Percentiles rank a stretch among this genome's conserved stretches.
phyloP scores from a whole-genome alignment of 2,113 vertebrate species.

The Bubalus kerabau region DNA sequence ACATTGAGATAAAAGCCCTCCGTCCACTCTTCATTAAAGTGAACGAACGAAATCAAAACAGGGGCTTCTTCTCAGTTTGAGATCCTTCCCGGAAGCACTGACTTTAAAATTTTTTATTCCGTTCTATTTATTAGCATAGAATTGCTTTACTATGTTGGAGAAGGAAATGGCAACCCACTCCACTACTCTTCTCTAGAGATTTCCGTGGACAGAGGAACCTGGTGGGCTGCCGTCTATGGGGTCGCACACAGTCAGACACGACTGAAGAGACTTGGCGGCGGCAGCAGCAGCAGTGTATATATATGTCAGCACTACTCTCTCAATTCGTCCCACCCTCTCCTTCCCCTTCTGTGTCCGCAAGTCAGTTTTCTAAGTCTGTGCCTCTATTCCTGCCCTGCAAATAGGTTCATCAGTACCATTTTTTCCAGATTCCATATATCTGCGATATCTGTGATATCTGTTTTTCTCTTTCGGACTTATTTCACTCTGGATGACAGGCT shows the following conservation, averaged over 20 bases:
- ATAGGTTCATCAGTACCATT: neutral
- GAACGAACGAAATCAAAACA: rapidly evolving
- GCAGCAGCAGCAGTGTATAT: neutral
- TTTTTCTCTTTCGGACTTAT: neutral
- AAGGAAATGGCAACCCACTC: neutral
- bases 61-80: neutral
- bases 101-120: rapidly evolving
- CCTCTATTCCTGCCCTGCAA: rapidly evolving
- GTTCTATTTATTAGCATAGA: neutral
- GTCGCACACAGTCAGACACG: rapidly evolving
- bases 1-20: neutral
- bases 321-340: rapidly evolving
- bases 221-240: no score
- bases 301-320: neutral
- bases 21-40: neutral
- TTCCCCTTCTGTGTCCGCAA: neutral
- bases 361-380: neutral
- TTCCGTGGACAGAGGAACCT: rapidly evolving
- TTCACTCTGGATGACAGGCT: neutral
- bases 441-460: rapidly evolving
- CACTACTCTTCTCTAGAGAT: neutral
- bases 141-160: neutral
- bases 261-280: no score
- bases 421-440: rapidly evolving
- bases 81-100: neutral